These are phyloP conservation scores for Pelosia muscerda DNA, from an alignment of 2,888 invertebrate species.

Conservation along the genomic window DNA sequence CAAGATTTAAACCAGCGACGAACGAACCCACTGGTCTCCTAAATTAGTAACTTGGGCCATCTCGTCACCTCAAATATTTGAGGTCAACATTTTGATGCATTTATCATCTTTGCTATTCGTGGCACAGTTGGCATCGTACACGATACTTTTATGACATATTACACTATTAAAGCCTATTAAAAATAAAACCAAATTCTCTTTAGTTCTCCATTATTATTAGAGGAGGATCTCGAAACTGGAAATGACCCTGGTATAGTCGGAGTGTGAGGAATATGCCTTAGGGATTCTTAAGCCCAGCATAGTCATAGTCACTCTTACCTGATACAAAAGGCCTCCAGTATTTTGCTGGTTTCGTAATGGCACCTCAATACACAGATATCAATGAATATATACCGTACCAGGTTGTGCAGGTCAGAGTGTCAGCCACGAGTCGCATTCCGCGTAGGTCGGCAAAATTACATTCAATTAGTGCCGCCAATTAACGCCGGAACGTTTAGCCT, in stretches of 20 bases:
- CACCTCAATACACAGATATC: not conserved
- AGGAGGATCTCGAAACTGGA: too few relatives aligned
- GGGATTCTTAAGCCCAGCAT: too few relatives aligned
- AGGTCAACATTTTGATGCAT: not conserved
- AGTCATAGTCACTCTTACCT: too few relatives aligned
- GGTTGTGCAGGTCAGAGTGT: constrained; percentile 22
- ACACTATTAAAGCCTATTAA: not conserved
- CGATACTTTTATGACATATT: too few relatives aligned
- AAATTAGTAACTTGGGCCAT: too few relatives aligned
- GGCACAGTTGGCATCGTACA: not conserved
- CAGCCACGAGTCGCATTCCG: constrained; percentile 24
- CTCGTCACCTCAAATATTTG: too few relatives aligned
- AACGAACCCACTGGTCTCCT: too few relatives aligned
- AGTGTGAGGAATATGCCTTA: too few relatives aligned
- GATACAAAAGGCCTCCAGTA: too few relatives aligned
- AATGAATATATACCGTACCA: not conserved
- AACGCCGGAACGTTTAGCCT: constrained; percentile 42
- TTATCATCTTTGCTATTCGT: not conserved
- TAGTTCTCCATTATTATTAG: too few relatives aligned
- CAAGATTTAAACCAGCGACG: too few relatives aligned
- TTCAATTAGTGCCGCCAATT: constrained; percentile 57
- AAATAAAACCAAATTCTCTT: not conserved
- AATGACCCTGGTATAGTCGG: too few relatives aligned
- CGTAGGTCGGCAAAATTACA: constrained; percentile 61
- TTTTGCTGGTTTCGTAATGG: not conserved